Evolutionary conservation across 92 coral and sea anemone species (phyloP).

Genomic region (Palythoa grandiflora): DNA sequence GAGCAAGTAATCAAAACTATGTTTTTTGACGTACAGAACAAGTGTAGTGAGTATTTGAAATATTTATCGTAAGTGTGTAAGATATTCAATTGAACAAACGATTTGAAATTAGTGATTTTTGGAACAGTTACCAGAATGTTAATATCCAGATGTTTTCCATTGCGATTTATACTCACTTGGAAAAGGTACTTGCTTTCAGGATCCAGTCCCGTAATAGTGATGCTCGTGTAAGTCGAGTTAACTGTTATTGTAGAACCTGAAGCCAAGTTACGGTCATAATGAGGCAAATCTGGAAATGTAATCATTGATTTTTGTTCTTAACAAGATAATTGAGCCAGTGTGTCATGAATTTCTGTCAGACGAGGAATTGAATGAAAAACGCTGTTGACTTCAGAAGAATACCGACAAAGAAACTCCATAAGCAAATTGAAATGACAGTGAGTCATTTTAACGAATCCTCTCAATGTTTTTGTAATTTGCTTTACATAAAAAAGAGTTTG

Average conservation of each 20-base stretch:
- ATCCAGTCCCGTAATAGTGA: too few relatives aligned
- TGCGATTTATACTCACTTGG: too few relatives aligned
- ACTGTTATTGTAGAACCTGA: too few relatives aligned
- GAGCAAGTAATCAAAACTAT: constrained; percentile 54
- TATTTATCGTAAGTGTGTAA: constrained; percentile 54
- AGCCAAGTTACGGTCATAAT: too few relatives aligned
- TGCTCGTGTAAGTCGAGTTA: too few relatives aligned
- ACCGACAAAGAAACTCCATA: neutral
- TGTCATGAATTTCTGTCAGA: constrained; percentile 33
- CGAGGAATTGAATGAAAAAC: constrained; percentile 8
- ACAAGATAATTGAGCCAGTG: neutral
- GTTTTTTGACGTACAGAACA: constrained; percentile 54
- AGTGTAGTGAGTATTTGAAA: constrained; percentile 56
- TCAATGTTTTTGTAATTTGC: neutral
- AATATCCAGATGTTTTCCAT: constrained; percentile 14
- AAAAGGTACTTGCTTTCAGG: too few relatives aligned
- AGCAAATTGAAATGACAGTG: neutral
- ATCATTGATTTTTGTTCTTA: constrained; percentile 9
- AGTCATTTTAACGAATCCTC: neutral
- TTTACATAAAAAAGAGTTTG: neutral
- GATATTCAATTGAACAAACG: constrained; percentile 57
- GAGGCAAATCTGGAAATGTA: constrained; percentile 13
- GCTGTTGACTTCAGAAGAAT: constrained; percentile 25
- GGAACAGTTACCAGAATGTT: constrained; percentile 49
- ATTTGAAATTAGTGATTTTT: constrained; percentile 1